Evolutionary conservation across 2,888 invertebrate genomes (phyloP).

Genomic region (Cosmopolites sordidus): DNA sequence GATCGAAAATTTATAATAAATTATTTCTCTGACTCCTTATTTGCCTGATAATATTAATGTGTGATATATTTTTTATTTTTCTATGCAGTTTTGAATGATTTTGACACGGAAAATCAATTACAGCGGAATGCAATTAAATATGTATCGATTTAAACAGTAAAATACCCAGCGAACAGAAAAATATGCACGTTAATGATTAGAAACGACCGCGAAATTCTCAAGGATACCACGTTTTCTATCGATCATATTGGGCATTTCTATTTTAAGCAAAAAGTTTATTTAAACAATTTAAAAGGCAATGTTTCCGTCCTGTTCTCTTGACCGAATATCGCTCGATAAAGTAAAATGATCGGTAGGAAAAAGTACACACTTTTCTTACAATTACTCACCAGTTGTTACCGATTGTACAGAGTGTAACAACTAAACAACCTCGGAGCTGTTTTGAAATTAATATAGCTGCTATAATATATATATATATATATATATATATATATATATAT

Average conservation of each 20-base stretch:
- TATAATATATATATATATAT: no score
- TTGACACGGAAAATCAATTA: no score
- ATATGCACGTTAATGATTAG: constrained; percentile 7
- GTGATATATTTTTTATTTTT: no score
- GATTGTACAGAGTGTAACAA: constrained; percentile 18
- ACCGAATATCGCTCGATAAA: constrained; percentile 46
- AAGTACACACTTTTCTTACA: constrained; percentile 23
- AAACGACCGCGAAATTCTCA: constrained; percentile 17
- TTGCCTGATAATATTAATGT: no score
- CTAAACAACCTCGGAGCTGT: no score
- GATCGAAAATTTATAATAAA: no score
- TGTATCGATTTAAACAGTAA: no score
- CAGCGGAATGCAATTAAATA: no score
- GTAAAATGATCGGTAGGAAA: constrained; percentile 24
- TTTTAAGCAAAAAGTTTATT: constrained; percentile 19
- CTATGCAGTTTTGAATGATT: no score
- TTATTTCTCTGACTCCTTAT: no score
- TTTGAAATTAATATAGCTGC: no score
- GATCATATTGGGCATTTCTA: constrained; percentile 20
- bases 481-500: no score
- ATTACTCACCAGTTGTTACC: constrained; percentile 9
- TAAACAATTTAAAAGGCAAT: constrained; percentile 1
- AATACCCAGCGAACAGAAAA: neutral
- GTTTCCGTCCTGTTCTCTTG: constrained; percentile 40
- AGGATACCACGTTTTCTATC: constrained; percentile 8